Evolutionary conservation across 2,113 vertebrate genomes (phyloP).

Genomic region (Platysternon megacephalum): DNA sequence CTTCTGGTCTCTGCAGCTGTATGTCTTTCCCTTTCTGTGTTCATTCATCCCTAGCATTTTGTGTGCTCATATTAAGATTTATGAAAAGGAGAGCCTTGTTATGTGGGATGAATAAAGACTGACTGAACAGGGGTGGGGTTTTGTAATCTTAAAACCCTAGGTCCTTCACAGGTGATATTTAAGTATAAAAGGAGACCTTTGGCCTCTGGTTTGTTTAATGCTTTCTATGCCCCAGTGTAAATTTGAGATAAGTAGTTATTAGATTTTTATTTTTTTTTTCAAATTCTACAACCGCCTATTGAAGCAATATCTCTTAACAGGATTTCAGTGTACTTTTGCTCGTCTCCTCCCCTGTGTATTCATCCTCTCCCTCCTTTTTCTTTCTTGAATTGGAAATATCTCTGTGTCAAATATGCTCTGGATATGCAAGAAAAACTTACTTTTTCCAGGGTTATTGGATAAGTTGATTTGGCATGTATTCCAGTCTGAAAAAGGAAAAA

Average conservation of each 20-base stretch:
- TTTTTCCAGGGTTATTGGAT: rapidly evolving
- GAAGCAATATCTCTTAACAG: not conserved
- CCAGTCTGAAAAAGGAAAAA: not conserved
- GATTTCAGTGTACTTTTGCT: not conserved
- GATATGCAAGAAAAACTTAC: not conserved
- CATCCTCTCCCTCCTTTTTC: rapidly evolving
- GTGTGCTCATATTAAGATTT: not conserved
- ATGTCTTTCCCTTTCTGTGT: not conserved
- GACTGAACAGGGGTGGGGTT: not conserved
- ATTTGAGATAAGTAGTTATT: rapidly evolving
- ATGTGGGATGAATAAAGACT: not conserved
- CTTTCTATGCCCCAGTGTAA: not conserved
- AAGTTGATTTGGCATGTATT: not conserved
- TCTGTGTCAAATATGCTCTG: rapidly evolving
- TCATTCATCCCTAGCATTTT: not conserved
- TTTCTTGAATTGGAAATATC: not conserved
- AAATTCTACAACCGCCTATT: not conserved
- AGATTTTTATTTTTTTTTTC: not conserved
- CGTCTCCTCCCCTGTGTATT: not conserved
- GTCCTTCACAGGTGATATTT: not conserved
- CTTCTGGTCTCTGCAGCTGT: constrained; percentile 1
- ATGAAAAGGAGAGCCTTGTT: not conserved
- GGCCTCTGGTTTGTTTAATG: not conserved
- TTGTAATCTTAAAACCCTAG: not conserved
- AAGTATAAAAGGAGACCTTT: not conserved